A percentile compares a stretch with the other conserved stretches of the same genome.
phyloP scores from a whole-genome alignment of 2,888 invertebrate genomes.

The Choreutis nemorana region DNA sequence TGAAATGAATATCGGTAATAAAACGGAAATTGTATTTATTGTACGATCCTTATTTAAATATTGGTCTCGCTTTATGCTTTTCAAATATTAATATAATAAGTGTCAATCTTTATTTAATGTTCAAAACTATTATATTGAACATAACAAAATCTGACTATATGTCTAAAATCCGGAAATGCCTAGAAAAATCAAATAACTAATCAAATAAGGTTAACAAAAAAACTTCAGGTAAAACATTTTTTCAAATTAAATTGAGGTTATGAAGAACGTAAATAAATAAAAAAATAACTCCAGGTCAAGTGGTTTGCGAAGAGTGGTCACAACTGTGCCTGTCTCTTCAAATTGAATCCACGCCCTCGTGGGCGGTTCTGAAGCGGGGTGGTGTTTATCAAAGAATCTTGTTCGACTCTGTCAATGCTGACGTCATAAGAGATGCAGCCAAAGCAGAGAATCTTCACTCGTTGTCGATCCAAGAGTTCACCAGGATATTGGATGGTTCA shows the following conservation, averaged over 20 bases:
- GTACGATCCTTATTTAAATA: no score
- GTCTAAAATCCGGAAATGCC: no score
- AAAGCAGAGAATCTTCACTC: constrained; percentile 60
- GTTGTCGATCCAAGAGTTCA: constrained; percentile 69
- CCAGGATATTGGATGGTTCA: constrained; percentile 56
- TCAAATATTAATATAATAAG: no score
- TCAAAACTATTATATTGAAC: constrained; percentile 14
- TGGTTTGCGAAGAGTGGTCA: constrained; percentile 67
- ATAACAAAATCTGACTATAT: no score
- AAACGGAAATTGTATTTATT: no score
- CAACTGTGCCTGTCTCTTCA: constrained; percentile 68
- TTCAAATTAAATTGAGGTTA: not conserved
- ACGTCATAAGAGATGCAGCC: constrained; percentile 20
- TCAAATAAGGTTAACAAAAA: no score
- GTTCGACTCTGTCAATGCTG: constrained; percentile 41
- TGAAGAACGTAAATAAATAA: no score
- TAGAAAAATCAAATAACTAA: no score
- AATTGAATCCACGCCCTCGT: constrained; percentile 67
- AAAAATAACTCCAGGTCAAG: constrained; percentile 62
- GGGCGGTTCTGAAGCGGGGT: constrained; percentile 76
- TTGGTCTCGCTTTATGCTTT: no score
- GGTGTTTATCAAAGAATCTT: constrained; percentile 76
- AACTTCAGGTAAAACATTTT: no score
- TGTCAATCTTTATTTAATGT: no score
- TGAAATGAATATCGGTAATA: constrained; percentile 68